Evolutionary conservation across 2,797 vertebrate species (phyloP).

Genomic region (Danio jaintianensis): DNA sequence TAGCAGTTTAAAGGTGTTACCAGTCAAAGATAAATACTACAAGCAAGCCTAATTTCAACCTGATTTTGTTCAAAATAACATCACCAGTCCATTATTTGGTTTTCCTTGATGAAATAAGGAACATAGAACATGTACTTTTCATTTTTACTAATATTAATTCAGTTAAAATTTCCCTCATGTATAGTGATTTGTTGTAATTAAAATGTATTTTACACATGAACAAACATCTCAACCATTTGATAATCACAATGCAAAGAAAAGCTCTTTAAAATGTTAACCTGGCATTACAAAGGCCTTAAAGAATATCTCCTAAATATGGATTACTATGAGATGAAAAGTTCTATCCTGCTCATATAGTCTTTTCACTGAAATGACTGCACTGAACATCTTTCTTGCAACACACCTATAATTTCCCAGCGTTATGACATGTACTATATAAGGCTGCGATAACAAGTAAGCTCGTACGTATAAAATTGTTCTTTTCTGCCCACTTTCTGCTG

Average conservation of each 20-base stretch:
- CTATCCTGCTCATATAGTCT: background rate
- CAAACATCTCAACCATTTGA: background rate
- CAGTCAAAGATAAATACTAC: too few species aligned
- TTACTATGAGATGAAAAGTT: slow-evolving; percentile 1
- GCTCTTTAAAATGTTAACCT: too few species aligned
- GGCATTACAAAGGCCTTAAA: background rate
- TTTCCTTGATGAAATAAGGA: too few species aligned
- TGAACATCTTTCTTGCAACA: background rate
- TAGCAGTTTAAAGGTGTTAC: too few species aligned
- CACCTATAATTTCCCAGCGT: slow-evolving; percentile 38
- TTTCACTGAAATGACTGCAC: background rate
- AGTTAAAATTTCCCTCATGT: background rate
- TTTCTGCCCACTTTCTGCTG: slow-evolving; percentile 14
- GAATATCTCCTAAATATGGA: background rate
- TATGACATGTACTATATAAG: slow-evolving; percentile 29
- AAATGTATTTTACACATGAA: background rate
- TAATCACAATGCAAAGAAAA: background rate
- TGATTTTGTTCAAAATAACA: too few species aligned
- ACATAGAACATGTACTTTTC: too few species aligned
- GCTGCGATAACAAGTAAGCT: slow-evolving; percentile 10
- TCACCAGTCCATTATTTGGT: too few species aligned
- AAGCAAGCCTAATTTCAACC: too few species aligned
- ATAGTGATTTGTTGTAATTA: background rate
- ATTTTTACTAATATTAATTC: too few species aligned
- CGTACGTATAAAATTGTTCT: background rate